Conservation (phyloP, 2,797 vertebrate genomes). For the Gymnopithys bicolor region DNA sequence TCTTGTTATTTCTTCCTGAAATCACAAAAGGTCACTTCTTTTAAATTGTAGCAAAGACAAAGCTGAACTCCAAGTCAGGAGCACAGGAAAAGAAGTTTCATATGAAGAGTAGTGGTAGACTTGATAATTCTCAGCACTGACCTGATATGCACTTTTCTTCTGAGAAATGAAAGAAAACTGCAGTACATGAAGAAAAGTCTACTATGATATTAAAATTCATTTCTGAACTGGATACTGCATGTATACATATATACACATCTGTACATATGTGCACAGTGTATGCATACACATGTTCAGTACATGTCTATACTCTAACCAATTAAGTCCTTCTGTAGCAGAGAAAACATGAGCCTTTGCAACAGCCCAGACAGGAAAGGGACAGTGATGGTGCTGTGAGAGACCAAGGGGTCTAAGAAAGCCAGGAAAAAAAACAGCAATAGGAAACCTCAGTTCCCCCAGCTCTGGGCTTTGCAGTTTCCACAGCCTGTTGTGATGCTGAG, state of each 20-base stretch:
- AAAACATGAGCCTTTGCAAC: not conserved
- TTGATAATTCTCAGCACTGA: not conserved
- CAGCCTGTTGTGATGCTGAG: not conserved
- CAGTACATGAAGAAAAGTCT: not conserved
- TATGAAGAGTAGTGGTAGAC: not conserved
- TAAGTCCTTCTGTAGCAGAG: not conserved
- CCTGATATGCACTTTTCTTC: accelerated
- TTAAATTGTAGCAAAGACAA: not conserved
- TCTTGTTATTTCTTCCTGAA: not conserved
- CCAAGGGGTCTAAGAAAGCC: not conserved
- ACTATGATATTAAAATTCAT: not conserved
- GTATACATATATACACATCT: no score
- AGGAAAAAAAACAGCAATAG: not conserved
- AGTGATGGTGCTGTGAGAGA: not conserved
- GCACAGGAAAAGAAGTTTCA: not conserved
- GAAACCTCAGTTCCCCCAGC: not conserved
- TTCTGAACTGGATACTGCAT: not conserved
- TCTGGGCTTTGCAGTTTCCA: not conserved
- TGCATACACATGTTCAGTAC: not conserved
- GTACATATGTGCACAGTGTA: not conserved
- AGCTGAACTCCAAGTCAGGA: not conserved
- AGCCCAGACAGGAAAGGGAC: not conserved
- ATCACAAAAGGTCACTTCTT: not conserved
- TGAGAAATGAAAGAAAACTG: not conserved
- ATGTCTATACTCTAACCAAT: not conserved